Percentiles rank a stretch among this genome's conserved stretches.
phyloP scores from a whole-genome alignment of 2,888 invertebrate species.

The Dichetophora obliterata region DNA sequence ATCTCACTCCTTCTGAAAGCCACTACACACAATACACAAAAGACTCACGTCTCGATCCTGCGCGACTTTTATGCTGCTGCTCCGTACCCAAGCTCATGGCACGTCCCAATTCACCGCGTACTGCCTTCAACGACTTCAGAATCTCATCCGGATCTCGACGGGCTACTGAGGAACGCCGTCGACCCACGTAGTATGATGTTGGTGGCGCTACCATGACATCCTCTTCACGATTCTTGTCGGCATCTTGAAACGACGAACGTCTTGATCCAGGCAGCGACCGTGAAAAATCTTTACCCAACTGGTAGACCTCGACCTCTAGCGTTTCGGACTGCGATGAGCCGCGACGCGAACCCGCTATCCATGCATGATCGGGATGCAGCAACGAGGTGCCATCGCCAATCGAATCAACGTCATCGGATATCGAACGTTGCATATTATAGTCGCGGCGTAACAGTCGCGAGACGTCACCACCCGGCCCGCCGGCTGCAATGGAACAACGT shows the following conservation, averaged over 20 bases:
- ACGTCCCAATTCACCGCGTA: conserved; percentile 85
- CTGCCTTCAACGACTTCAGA: conserved; percentile 83
- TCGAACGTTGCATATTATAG: conserved; percentile 81
- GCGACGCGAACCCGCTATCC: conserved; percentile 81
- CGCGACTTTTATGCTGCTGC: conserved; percentile 71
- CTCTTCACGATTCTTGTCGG: conserved; percentile 74
- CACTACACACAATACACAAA: not conserved
- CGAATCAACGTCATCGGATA: conserved; percentile 82
- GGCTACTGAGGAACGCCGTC: conserved; percentile 85
- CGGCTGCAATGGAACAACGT: conserved; percentile 78
- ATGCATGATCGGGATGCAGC: conserved; percentile 89
- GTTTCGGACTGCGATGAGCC: conserved; percentile 93
- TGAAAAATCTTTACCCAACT: conserved; percentile 87
- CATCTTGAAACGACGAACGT: conserved; percentile 85
- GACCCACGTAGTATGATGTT: conserved; percentile 75
- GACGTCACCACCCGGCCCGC: conserved; percentile 73
- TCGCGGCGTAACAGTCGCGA: conserved; percentile 79
- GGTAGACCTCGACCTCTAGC: conserved; percentile 86
- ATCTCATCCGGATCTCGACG: conserved; percentile 89
- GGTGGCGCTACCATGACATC: conserved; percentile 70
- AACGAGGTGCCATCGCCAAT: conserved; percentile 82
- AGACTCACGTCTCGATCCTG: conserved; percentile 80
- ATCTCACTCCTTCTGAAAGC: not conserved
- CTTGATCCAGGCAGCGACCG: conserved; percentile 87
- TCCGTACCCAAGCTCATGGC: conserved; percentile 84